phyloP scores from a whole-genome alignment of 2,888 invertebrate species.

The Dynastes grantii region DNA sequence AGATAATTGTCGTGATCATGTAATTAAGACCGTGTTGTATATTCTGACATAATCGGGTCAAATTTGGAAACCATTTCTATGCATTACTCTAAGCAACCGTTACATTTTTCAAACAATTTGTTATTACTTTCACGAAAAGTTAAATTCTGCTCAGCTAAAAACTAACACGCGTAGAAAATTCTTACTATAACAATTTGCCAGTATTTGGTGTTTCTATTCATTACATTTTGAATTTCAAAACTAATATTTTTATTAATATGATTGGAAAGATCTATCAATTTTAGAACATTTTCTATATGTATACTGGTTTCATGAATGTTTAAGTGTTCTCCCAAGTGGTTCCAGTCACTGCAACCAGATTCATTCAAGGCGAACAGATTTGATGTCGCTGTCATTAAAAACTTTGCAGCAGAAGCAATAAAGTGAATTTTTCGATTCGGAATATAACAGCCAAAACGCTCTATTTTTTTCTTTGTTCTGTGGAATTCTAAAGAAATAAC shows the following conservation, averaged over 20 bases:
- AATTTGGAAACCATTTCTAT: slow-evolving; percentile 2
- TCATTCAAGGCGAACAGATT: slow-evolving; percentile 5
- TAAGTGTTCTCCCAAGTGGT: not conserved
- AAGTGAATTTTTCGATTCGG: slow-evolving; percentile 11
- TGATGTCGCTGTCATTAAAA: slow-evolving; percentile 5
- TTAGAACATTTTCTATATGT: slow-evolving; percentile 9
- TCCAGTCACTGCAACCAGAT: slow-evolving; percentile 1
- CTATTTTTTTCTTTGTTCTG: slow-evolving; percentile 1
- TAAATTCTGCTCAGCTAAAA: not conserved
- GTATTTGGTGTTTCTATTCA: slow-evolving; percentile 1
- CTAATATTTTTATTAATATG: slow-evolving; percentile 6
- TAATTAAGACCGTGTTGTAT: slow-evolving; percentile 3
- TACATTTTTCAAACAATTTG: slow-evolving; percentile 10
- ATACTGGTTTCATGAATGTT: not conserved
- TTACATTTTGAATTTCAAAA: slow-evolving; percentile 15
- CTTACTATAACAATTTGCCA: not conserved
- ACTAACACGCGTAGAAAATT: not conserved
- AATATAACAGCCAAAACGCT: slow-evolving; percentile 2
- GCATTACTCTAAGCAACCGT: not conserved
- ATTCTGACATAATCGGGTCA: slow-evolving; percentile 17
- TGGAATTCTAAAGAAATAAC: slow-evolving; percentile 9
- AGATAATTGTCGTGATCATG: not conserved
- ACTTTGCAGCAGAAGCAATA: not conserved
- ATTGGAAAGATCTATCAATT: slow-evolving; percentile 4
- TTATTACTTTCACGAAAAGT: not conserved